Evolutionary conservation across 2,888 invertebrate species (phyloP), one percentile per base, ranked within the genome.

Genomic region (Allygus modestus): DNA sequence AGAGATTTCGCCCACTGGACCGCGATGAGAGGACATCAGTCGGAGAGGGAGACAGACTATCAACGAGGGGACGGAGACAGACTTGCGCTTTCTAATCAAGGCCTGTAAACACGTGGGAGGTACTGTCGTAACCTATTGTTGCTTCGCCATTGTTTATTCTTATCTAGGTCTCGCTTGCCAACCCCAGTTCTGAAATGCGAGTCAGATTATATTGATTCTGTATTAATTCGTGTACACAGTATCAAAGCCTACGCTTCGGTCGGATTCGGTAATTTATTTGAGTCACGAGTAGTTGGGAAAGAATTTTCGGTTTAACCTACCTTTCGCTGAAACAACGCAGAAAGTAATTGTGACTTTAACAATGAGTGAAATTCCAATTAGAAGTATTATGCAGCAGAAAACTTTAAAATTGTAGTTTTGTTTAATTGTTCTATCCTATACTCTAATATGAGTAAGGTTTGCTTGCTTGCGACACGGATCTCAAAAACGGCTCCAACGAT

Each of bases 71-170:
- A 73, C 73, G 73, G 73, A 41, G 77, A 46, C 77, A 77, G 46
- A 46, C 73, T 46, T 15, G 77, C 77, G 46, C 77, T 77, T 77
- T 77, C 77, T 77, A 77, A 77, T 77, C 77, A 77, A 77, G 77
- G 77, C 77, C 77, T 28, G 43, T 15, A 51, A 77, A 77, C 31
- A 51, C 28, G 77, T 77, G 77, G 77, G 77, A 77, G 77, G 77
- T 73, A 41, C 46, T 77, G 77, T 77, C 26, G 77, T 46, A 77
- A 77, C 15, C 46, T 17, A 77, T 77, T 77, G 77, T 77, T 77
- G 28, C 77, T 15, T 12, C 4, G 26, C 77, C 46, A 77, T 77
- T 77, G 77, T 77, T 77, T 77, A 77, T 43, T 46, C 77, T 77
- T 77, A 77, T 77, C 77, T 77, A n/a, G 77, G 43, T 20, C 46